Conservation (phyloP, 2,888 invertebrate genomes). For the Hartigia nigra region DNA sequence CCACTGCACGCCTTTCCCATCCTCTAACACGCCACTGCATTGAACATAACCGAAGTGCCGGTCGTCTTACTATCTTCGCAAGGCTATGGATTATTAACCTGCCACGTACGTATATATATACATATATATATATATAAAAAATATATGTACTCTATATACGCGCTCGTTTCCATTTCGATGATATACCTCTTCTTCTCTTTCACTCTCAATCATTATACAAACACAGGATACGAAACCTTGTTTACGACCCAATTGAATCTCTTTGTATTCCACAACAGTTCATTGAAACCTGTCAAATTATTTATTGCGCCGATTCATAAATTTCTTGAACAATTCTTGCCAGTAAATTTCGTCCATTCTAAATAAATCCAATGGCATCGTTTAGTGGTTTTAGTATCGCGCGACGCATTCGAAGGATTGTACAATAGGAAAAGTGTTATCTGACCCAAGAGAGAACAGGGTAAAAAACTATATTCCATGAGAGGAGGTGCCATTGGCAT, state of each 20-base stretch:
- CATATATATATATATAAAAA: not conserved
- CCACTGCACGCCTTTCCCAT: not conserved
- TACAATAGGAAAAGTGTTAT: not conserved
- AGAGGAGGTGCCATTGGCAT: not conserved
- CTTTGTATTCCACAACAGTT: not conserved
- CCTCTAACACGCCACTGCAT: not conserved
- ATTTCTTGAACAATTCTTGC: not conserved
- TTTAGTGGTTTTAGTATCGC: conserved; percentile 25
- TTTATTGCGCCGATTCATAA: not conserved
- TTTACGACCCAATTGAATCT: not conserved
- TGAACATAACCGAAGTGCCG: not conserved
- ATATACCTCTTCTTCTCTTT: not conserved
- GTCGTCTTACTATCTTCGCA: not conserved
- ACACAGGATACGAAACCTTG: not conserved
- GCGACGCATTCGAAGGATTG: conserved; percentile 19
- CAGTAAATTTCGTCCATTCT: not conserved
- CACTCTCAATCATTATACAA: not conserved
- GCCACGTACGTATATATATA: not conserved
- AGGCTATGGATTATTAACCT: not conserved
- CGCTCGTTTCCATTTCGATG: not conserved
- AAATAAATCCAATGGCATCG: conserved; percentile 15
- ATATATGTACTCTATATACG: no score
- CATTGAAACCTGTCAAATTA: not conserved
- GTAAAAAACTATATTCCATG: not conserved
- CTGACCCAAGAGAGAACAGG: not conserved